These are phyloP conservation scores for Timandra comae DNA, from an alignment of 2,888 invertebrate genomes.

Conservation along the genomic window DNA sequence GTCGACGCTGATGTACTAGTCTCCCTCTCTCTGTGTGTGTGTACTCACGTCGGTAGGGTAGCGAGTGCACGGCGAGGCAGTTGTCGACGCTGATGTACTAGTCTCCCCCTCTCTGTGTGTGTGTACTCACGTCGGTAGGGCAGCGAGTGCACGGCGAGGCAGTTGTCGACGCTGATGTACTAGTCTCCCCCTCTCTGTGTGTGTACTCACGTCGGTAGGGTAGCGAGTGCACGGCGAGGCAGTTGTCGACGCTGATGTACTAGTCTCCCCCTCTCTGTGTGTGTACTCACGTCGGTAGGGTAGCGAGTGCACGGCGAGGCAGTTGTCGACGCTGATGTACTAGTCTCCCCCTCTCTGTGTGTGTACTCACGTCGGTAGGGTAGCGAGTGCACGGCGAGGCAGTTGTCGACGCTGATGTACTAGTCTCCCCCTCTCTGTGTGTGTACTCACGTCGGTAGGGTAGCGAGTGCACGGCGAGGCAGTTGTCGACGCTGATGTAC, in stretches of 20 bases:
- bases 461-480: neutral
- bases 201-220: constrained; percentile 86
- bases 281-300: constrained; percentile 86
- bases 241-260: constrained; percentile 97
- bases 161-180: constrained; percentile 97
- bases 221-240: constrained; percentile 91
- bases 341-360: no score
- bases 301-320: constrained; percentile 91
- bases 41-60: constrained; percentile 87
- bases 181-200: no score
- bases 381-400: constrained; percentile 91
- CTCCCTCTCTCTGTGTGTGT: neutral
- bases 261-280: no score
- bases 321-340: constrained; percentile 97
- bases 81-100: constrained; percentile 96
- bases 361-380: constrained; percentile 86
- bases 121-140: constrained; percentile 83
- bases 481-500: neutral
- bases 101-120: neutral
- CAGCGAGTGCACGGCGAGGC: constrained; percentile 91
- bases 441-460: no score
- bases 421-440: neutral
- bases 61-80: constrained; percentile 90
- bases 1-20: neutral
- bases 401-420: constrained; percentile 97